Evolutionary conservation across 2,888 invertebrate species (phyloP).

Genomic region (Scaptomyza reducta): DNA sequence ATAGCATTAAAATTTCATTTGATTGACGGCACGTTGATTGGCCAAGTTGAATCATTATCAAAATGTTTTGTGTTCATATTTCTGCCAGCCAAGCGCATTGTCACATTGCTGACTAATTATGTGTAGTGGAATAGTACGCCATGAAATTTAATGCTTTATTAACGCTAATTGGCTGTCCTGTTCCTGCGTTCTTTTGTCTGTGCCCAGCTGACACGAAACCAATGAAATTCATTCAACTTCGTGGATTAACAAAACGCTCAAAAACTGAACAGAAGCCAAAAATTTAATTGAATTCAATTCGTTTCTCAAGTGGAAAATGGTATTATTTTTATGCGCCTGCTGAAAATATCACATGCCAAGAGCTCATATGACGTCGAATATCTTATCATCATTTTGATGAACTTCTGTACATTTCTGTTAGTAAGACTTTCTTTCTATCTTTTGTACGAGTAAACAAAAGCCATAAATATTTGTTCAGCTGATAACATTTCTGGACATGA

Average conservation of each 20-base stretch:
- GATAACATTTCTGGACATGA: background rate
- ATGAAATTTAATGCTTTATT: slow-evolving; percentile 43
- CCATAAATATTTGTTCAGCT: slow-evolving; percentile 1
- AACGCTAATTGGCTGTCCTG: slow-evolving; percentile 38
- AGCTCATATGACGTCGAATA: background rate
- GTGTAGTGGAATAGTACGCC: slow-evolving; percentile 23
- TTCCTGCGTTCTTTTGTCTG: slow-evolving; percentile 1
- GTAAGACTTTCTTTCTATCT: background rate
- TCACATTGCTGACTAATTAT: slow-evolving; percentile 18
- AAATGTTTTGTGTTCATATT: background rate
- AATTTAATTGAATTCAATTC: background rate
- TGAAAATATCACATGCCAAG: background rate
- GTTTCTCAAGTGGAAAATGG: background rate
- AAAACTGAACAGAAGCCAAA: background rate
- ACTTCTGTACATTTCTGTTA: background rate
- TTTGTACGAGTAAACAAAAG: background rate
- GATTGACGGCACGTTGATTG: background rate
- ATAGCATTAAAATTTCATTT: background rate
- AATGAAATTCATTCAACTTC: background rate
- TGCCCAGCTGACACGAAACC: background rate
- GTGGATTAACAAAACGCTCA: background rate
- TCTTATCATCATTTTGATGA: background rate
- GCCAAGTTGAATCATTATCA: background rate
- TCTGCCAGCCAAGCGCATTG: slow-evolving; percentile 16
- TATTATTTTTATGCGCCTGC: background rate